phyloP scores from a whole-genome alignment of 1,140 invertebrate genomes.

The Helicoverpa armigera region DNA sequence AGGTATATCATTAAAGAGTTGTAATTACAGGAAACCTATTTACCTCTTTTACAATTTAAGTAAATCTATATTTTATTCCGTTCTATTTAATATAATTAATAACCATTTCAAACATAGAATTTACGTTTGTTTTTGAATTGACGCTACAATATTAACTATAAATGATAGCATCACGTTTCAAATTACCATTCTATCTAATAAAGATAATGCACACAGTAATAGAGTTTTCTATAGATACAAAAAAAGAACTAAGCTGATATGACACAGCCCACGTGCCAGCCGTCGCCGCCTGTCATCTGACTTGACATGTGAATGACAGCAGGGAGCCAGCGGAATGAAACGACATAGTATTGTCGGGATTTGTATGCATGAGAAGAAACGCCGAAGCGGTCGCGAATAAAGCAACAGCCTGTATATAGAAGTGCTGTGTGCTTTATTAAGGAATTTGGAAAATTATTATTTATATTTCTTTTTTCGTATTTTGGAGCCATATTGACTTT shows the following conservation, averaged over 20 bases:
- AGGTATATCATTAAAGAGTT: background rate
- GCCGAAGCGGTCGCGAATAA: conserved; percentile 40
- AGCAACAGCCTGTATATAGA: conserved; percentile 43
- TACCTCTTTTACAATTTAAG: background rate
- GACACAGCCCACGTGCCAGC: conserved; percentile 63
- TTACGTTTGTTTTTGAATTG: background rate
- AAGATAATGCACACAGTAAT: background rate
- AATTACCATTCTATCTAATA: conserved; percentile 3
- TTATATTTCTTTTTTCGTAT: conserved; percentile 7
- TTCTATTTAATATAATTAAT: background rate
- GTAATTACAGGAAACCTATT: background rate
- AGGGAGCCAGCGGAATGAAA: conserved; percentile 51
- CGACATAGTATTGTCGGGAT: conserved; percentile 59
- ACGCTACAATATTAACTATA: background rate
- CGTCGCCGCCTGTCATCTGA: conserved; percentile 61
- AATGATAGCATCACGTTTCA: background rate
- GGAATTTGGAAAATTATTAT: background rate
- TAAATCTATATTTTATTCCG: background rate
- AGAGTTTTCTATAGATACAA: conserved; percentile 62
- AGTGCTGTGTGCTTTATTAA: background rate
- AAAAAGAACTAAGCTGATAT: conserved; percentile 63
- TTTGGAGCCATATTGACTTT: too few relatives aligned
- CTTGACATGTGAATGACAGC: conserved; percentile 67
- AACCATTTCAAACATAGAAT: background rate
- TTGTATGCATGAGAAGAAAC: conserved; percentile 57